phyloP scores from a whole-genome alignment of 2,888 invertebrate species.

The Caenorhabditis panamensis region DNA sequence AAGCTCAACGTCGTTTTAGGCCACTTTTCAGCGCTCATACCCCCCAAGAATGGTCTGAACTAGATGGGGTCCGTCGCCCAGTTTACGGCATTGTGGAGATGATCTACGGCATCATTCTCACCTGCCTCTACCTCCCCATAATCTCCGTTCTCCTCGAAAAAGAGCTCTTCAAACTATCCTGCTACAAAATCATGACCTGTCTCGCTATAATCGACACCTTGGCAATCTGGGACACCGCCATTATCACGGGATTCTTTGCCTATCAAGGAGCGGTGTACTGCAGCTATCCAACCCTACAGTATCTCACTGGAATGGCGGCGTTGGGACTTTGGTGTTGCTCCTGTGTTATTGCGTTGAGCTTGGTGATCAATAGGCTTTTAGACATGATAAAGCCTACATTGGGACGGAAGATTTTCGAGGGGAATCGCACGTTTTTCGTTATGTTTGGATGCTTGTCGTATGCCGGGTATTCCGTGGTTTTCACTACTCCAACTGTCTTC shows the following conservation, averaged over 20 bases:
- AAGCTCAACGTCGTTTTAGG: too few relatives aligned
- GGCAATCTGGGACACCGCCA: constrained; percentile 37
- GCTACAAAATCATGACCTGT: constrained; percentile 67
- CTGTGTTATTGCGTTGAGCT: too few relatives aligned
- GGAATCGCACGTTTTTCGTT: constrained; percentile 36
- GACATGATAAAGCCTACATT: constrained; percentile 41
- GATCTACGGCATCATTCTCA: constrained; percentile 32
- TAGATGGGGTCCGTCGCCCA: constrained; percentile 30
- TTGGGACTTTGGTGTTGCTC: constrained; percentile 62
- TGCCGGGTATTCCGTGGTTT: constrained; percentile 52
- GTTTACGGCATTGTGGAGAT: constrained; percentile 19
- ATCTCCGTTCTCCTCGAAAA: constrained; percentile 33
- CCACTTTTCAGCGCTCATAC: constrained; percentile 27
- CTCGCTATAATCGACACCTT: constrained; percentile 60
- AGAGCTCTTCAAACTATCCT: constrained; percentile 48
- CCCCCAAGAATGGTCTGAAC: constrained; percentile 38
- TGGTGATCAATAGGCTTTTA: too few relatives aligned
- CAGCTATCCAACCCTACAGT: constrained; percentile 24
- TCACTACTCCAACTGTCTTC: constrained; percentile 58
- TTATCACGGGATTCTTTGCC: constrained; percentile 36
- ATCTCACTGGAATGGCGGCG: constrained; percentile 18
- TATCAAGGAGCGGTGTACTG: constrained; percentile 42
- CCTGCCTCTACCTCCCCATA: constrained; percentile 39
- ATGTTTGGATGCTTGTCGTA: constrained; percentile 52
- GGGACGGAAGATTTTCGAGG: constrained; percentile 24